Conservation (phyloP, 2,113 vertebrate species). For the Corapipo altera region DNA sequence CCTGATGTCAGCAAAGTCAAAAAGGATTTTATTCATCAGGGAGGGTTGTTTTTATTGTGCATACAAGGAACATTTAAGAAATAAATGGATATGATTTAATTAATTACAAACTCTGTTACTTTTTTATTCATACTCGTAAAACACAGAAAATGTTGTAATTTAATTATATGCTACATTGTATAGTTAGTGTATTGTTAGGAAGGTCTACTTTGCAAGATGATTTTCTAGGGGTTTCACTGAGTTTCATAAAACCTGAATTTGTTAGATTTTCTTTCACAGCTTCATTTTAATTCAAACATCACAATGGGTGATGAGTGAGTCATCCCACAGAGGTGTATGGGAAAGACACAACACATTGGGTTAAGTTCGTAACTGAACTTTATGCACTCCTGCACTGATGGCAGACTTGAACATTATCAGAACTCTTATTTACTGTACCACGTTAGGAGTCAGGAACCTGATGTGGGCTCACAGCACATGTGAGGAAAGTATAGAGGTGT, state of each 20-base stretch:
- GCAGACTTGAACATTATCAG: not conserved
- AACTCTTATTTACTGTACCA: not conserved
- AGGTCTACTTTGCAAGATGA: not conserved
- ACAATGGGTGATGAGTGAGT: no score
- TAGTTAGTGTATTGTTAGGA: not conserved
- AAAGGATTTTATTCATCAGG: not conserved
- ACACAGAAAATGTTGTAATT: not conserved
- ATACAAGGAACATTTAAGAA: not conserved
- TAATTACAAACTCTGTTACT: not conserved
- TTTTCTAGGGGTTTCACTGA: not conserved
- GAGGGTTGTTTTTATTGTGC: not conserved
- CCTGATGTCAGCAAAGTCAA: not conserved
- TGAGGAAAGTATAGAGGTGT: not conserved
- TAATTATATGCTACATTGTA: not conserved
- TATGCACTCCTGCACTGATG: not conserved
- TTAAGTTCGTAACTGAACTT: not conserved
- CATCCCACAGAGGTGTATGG: not conserved
- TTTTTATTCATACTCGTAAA: not conserved
- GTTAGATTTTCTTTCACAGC: not conserved
- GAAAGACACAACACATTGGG: not conserved
- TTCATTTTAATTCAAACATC: not conserved
- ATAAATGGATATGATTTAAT: not conserved
- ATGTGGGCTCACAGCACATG: not conserved
- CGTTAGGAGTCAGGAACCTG: not conserved
- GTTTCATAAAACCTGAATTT: not conserved